Evolutionary conservation across 2,888 invertebrate genomes (phyloP), one percentile per base, ranked within the genome.

Genomic region (Scaeva pyrastri): DNA sequence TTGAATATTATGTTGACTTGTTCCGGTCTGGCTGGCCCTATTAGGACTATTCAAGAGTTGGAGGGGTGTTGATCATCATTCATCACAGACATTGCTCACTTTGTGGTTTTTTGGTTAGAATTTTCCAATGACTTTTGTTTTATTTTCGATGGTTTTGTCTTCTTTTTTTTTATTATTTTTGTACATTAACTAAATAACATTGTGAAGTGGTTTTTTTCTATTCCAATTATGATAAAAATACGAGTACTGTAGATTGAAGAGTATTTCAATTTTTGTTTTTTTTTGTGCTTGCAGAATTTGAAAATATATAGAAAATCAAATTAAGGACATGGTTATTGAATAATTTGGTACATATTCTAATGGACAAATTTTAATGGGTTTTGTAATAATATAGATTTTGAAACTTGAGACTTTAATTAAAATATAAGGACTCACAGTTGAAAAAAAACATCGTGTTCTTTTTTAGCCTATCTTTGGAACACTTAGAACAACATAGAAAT

Each of bases 81-180:
- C n/a, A n/a, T n/a, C n/a, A n/a, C 79, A 74, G 74, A 79, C 64
- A 52, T 41, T 45, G 78, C 68, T 62, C 78, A 83, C 74, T 83
- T 83, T 78, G 78, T 56, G 70, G 68, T 78, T 39, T 68, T 50
- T 75, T 14, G 19, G 55, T 56, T 55, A 36, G 45, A 21, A 31
- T 66, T 64, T 60, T 58, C 5, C 66, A 11, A 41, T 79, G 66
- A 6, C 52, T 11, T 60, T 48, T 36, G 43, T 8, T 43, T 45
- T 39, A 16, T 55, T 16, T 41, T 23, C 19, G n/a, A 16, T n/a
- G 16, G 19, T 4, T 36, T 7, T 6, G 26, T 26, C n/a, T n/a
- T 26, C 26, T 26, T n/a, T 31, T n/a, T 60, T 19, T 36, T 5
- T n/a, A 31, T 23, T 36, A 39, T 62, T 58, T 48, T 23, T 23